A percentile compares a stretch with the other conserved stretches of the same genome.
Evolutionary conservation across 2,888 invertebrate genomes (phyloP).

Genomic region (Vanessa cardui): DNA sequence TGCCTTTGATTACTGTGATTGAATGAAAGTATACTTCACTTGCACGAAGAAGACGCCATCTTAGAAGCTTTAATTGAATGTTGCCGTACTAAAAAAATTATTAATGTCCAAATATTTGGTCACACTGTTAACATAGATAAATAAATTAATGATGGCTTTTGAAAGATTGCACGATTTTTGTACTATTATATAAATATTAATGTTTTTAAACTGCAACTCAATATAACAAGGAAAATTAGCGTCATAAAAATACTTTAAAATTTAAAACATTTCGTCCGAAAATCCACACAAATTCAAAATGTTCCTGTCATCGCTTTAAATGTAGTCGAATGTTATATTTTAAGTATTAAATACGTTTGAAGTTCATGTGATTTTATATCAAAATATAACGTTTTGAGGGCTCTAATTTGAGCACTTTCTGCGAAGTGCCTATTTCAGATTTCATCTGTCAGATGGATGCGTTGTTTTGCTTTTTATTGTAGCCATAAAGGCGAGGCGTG

Average conservation of each 20-base stretch:
- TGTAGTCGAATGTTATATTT: no score
- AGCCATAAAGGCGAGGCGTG: conserved; percentile 68
- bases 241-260: no score
- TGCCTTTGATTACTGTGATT: conserved; percentile 47
- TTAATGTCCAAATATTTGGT: no score
- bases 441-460: conserved; percentile 73
- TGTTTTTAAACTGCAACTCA: no score
- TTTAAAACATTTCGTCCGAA: no score
- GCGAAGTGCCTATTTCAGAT: conserved; percentile 62
- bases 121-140: no score
- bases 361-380: not conserved
- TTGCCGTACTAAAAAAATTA: not conserved
- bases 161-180: no score
- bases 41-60: conserved; percentile 1
- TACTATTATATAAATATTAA: no score
- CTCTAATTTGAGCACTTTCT: conserved; percentile 22
- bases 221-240: no score
- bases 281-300: no score
- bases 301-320: no score
- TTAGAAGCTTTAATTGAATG: not conserved
- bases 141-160: no score
- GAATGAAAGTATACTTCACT: conserved; percentile 25
- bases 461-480: conserved; percentile 75
- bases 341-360: not conserved
- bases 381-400: conserved; percentile 44